phyloP scores from a whole-genome alignment of 2,797 vertebrate genomes.

The Aselliscus stoliczkanus region DNA sequence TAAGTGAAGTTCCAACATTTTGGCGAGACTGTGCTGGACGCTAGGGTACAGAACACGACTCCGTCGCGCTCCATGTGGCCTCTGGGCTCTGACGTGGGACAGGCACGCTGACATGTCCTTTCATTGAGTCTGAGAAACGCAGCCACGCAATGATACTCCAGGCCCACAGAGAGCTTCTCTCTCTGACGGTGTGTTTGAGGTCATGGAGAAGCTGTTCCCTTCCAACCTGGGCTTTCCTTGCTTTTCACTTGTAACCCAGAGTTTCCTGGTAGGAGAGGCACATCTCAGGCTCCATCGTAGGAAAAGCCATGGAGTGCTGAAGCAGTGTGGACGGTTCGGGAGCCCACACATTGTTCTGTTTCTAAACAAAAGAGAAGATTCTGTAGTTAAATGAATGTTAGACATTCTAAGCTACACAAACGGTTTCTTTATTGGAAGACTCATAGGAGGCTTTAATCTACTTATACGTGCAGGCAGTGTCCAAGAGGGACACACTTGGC shows the following conservation, averaged over 20 bases:
- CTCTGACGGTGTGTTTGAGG: background rate
- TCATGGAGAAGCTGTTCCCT: background rate
- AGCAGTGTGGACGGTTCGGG: background rate
- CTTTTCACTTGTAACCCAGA: background rate
- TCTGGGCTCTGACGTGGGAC: background rate
- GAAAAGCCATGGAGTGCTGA: background rate
- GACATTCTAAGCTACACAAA: background rate
- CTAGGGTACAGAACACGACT: background rate
- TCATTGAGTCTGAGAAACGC: background rate
- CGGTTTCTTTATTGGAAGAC: background rate
- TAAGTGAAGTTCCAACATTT: background rate
- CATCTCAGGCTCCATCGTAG: background rate
- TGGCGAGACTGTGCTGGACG: background rate
- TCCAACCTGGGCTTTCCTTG: background rate
- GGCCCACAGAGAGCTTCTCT: background rate
- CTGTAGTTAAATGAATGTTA: background rate
- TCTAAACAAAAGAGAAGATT: background rate
- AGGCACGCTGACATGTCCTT: background rate
- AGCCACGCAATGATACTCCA: fast-evolving
- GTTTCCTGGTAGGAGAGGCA: background rate
- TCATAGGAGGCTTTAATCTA: background rate
- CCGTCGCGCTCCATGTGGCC: fast-evolving
- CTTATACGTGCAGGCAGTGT: background rate
- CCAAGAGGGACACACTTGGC: background rate
- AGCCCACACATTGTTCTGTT: background rate